phyloP scores from a whole-genome alignment of 2,797 vertebrate genomes.

The Leuciscus waleckii region DNA sequence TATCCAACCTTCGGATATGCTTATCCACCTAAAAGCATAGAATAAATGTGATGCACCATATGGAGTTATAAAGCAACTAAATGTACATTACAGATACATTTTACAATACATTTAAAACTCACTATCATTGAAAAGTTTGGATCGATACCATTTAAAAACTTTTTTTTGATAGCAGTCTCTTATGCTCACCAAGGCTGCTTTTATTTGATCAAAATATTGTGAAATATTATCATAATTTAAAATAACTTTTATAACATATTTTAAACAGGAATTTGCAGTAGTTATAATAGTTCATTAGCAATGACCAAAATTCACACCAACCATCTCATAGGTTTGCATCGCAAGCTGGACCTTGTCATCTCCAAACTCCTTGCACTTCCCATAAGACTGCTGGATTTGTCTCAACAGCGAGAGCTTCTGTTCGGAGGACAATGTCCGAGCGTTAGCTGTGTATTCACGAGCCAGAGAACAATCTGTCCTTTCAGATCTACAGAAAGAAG shows the following conservation, averaged over 20 bases:
- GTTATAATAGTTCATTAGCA: neutral
- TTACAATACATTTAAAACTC: neutral
- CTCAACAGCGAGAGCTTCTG: conserved; percentile 86
- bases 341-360: conserved; percentile 92
- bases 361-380: conserved; percentile 89
- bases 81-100: neutral
- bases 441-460: conserved; percentile 86
- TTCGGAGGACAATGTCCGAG: conserved; percentile 83
- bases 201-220: neutral
- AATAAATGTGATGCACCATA: too few relatives aligned
- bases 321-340: conserved; percentile 94
- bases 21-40: conserved; percentile 83
- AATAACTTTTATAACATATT: neutral
- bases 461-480: conserved; percentile 87
- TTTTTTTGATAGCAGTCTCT: neutral
- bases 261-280: neutral
- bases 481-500: conserved; percentile 82
- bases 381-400: conserved; percentile 89
- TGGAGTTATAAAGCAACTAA: neutral
- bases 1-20: conserved; percentile 84
- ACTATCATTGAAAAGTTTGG: neutral
- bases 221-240: neutral
- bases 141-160: neutral
- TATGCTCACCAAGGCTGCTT: neutral
- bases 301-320: conserved; percentile 65